Percentiles rank a stretch among this genome's conserved stretches.
Evolutionary conservation across 2,888 invertebrate species (phyloP).

Genomic region (Hirtodrosophila cameraria): DNA sequence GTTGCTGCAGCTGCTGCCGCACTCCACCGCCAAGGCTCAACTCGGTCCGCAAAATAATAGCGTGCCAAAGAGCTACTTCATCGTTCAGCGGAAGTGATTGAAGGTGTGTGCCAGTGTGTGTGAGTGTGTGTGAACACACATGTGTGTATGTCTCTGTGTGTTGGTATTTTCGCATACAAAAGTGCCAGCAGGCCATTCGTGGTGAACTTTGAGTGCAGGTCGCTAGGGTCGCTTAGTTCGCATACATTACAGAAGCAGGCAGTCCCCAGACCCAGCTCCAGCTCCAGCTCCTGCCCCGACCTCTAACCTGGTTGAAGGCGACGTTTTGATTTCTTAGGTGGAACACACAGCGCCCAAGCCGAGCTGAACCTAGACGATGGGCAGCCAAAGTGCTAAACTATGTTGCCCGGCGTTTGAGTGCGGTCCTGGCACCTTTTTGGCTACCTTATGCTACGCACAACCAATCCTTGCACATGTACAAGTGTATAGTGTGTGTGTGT

Average conservation of each 20-base stretch:
- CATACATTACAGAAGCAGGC: conserved; percentile 44
- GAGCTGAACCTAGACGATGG: conserved; percentile 41
- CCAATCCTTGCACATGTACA: conserved; percentile 19
- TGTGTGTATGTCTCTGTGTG: conserved; percentile 35
- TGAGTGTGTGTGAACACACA: conserved; percentile 20
- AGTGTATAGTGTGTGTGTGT: conserved; percentile 5
- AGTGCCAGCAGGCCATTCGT: conserved; percentile 49
- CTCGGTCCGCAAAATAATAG: conserved; percentile 77
- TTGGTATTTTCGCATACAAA: conserved; percentile 70
- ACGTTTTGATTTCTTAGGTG: conserved; percentile 68
- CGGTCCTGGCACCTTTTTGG: conserved; percentile 69
- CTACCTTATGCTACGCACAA: conserved; percentile 61
- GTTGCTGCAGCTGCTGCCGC: conserved; percentile 1
- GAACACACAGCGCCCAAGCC: conserved; percentile 7
- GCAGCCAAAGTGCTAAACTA: conserved; percentile 81
- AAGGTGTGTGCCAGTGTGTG: conserved; percentile 71
- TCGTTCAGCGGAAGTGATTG: conserved; percentile 83
- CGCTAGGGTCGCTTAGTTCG: conserved; percentile 60
- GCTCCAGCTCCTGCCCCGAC: not conserved
- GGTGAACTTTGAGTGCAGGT: conserved; percentile 78
- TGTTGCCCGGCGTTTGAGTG: conserved; percentile 80
- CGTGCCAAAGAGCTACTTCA: conserved; percentile 83
- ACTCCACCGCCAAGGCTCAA: not conserved
- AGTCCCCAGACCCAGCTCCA: conserved; percentile 12
- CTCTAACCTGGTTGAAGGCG: conserved; percentile 5